Conservation (phyloP, 1,140 invertebrate species). For the Drosophila hydei region DNA sequence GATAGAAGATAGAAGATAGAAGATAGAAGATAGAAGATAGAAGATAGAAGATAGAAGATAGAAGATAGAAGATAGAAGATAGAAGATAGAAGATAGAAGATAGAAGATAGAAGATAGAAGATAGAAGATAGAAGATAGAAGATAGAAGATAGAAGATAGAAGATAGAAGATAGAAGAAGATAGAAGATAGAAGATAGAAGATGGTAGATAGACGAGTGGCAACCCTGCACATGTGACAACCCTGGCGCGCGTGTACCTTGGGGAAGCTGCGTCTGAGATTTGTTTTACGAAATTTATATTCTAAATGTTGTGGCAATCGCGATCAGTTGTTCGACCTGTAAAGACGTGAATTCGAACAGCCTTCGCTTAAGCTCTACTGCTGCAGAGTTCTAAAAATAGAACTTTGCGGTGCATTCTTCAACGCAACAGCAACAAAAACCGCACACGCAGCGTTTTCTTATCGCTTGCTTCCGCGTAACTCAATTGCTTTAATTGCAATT, state of each 20-base stretch:
- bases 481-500: no score
- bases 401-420: no score
- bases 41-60: neutral
- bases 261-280: constrained; percentile 64
- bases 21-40: neutral
- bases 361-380: no score
- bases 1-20: neutral
- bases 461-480: no score
- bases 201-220: neutral
- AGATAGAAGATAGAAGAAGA: no score
- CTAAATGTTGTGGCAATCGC: constrained; percentile 57
- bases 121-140: neutral
- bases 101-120: neutral
- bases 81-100: neutral
- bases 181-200: neutral
- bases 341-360: no score
- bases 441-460: no score
- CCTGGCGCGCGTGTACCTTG: constrained; percentile 43
- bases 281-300: constrained; percentile 72
- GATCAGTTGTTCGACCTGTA: no score
- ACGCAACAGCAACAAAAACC: no score
- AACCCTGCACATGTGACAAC: constrained; percentile 7
- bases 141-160: neutral
- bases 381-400: no score
- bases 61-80: neutral